Percentiles rank a stretch among this genome's conserved stretches.
These are phyloP conservation scores for Patella ulyssiponensis DNA, from an alignment of 2,888 invertebrate species.

Conservation along the genomic window DNA sequence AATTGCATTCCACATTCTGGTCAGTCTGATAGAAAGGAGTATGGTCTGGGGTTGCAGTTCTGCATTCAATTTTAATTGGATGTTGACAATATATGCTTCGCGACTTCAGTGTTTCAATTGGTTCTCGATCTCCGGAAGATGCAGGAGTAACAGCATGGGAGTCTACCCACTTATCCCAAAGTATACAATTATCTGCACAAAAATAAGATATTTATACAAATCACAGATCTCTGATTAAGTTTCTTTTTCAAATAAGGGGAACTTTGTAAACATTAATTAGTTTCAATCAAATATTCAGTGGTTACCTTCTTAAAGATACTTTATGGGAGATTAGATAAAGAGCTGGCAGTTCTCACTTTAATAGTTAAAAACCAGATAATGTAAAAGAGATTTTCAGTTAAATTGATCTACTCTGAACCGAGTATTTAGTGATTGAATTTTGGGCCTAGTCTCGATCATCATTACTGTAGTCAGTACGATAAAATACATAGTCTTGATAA, in stretches of 20 bases:
- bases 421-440: too few species aligned
- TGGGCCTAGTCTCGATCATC: too few species aligned
- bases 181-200: constrained; percentile 50
- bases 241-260: background rate
- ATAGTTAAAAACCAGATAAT: too few species aligned
- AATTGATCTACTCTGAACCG: too few species aligned
- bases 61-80: constrained; percentile 65
- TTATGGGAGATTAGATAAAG: too few species aligned
- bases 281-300: too few species aligned
- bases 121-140: constrained; percentile 60
- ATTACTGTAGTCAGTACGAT: too few species aligned
- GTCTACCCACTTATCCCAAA: constrained; percentile 65
- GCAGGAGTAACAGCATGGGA: constrained; percentile 52
- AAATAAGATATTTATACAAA: background rate
- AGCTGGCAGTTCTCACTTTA: too few species aligned
- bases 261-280: background rate
- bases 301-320: too few species aligned
- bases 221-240: too few species aligned
- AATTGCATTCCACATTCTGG: constrained; percentile 61
- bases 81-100: constrained; percentile 48
- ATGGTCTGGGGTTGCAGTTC: constrained; percentile 51
- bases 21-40: constrained; percentile 48
- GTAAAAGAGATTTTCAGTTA: too few species aligned
- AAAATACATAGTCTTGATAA: too few species aligned
- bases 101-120: constrained; percentile 55